Evolutionary conservation across 2,888 invertebrate species (phyloP), one percentile per base, ranked within the genome.

Genomic region (Hesperia comma): DNA sequence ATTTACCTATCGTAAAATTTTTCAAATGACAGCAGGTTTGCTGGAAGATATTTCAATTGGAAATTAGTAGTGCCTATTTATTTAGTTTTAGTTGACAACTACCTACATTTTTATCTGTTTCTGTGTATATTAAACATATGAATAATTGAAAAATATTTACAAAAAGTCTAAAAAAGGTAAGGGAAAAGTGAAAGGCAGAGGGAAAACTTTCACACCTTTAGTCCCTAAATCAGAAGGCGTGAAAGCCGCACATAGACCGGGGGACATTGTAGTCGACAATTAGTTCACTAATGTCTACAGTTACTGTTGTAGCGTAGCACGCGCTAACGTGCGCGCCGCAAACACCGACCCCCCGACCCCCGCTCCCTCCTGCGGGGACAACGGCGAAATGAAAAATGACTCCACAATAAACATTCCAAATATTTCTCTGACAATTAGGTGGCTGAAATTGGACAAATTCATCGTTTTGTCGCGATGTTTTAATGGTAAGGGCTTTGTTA

Each of bases 311-410:
- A 37, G 7, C 37, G 37, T 2, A 5, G 26, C 26, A 5, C 66
- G 43, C 54, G 54, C 49, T 68, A 79, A 80, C 80, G 77, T 75
- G 75, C 74, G 72, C 66, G 68, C 79, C 80, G 72, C 85, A 87
- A 87, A 86, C 86, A 87, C 82, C 75, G 71, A 72, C 71, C 68
- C 72, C 79, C 83, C 72, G 80, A 81, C 79, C 79, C 81, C 84
- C 83, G n/a, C n/a, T n/a, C n/a, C n/a, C n/a, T n/a, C n/a, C n/a
- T n/a, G n/a, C 75, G 73, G 77, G 78, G 80, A 77, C 80, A 72
- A 81, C 85, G 55, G 19, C 43, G 72, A 76, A 72, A 76, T 78
- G 66, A 76, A 79, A 74, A 75, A 75, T 70, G 55, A 69, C 66
- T 54, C 41, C 32, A 41, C 43, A 54, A 21, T 40, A 62, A 63